Percentiles rank a stretch among this genome's conserved stretches.
Evolutionary conservation across 2,797 vertebrate genomes (phyloP).

Genomic region (Cryptoblepharus egeriae): DNA sequence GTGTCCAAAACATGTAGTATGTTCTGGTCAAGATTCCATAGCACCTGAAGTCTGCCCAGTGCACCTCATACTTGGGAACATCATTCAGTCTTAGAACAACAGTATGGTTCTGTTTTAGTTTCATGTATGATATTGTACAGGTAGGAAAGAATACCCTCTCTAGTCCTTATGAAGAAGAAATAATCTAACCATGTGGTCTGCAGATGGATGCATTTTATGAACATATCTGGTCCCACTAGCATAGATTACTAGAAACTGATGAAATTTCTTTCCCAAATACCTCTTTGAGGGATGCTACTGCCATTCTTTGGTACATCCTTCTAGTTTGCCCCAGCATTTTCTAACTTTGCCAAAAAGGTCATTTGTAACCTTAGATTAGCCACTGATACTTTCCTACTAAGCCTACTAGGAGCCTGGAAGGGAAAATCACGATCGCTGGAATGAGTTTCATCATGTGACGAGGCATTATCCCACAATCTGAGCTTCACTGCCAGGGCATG

Average conservation of each 20-base stretch:
- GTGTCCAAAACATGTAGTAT: no score
- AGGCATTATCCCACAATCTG: background rate
- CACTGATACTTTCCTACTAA: conserved; percentile 12
- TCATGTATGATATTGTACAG: background rate
- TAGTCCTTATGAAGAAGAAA: background rate
- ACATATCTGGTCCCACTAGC: background rate
- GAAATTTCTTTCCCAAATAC: background rate
- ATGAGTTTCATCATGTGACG: background rate
- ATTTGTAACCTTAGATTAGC: background rate
- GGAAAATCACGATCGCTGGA: background rate
- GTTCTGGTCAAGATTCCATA: background rate
- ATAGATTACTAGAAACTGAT: background rate
- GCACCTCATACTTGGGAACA: no score
- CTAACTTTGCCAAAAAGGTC: background rate
- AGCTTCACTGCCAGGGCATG: background rate
- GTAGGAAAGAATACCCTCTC: background rate
- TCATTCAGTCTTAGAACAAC: no score
- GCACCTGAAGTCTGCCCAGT: background rate
- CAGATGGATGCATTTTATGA: background rate
- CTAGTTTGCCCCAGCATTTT: background rate
- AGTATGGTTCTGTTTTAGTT: background rate
- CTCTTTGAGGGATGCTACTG: background rate
- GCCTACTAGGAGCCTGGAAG: background rate
- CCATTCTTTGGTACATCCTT: background rate
- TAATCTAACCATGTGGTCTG: background rate